Evolutionary conservation across 1,140 invertebrate genomes (phyloP).

Genomic region (Antheraea mylitta): DNA sequence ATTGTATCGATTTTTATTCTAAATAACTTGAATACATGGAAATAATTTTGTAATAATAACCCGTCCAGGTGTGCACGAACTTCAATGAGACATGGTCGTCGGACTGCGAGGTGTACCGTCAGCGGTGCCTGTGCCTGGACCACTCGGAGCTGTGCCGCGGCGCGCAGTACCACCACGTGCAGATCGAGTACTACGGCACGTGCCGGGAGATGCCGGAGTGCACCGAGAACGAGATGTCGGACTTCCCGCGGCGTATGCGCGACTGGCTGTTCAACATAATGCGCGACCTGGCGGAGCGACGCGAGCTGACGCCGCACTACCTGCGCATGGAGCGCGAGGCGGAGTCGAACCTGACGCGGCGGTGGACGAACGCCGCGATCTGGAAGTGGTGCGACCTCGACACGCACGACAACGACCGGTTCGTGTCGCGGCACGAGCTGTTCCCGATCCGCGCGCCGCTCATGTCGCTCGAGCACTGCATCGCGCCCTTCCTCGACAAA

Average conservation of each 20-base stretch:
- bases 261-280: slow-evolving; percentile 98
- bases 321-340: slow-evolving; percentile 93
- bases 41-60: background rate
- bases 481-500: slow-evolving; percentile 94
- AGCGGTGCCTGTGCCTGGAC: slow-evolving; percentile 92
- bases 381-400: slow-evolving; percentile 99
- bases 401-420: slow-evolving; percentile 90
- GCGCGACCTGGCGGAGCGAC: slow-evolving; percentile 94
- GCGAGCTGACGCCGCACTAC: slow-evolving; percentile 91
- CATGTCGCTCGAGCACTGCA: slow-evolving; percentile 95
- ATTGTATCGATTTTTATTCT: no score
- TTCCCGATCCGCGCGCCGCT: slow-evolving; percentile 96
- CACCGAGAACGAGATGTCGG: slow-evolving; percentile 89
- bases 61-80: slow-evolving; percentile 91
- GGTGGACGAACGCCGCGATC: slow-evolving; percentile 94
- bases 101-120: slow-evolving; percentile 94
- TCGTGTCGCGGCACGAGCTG: slow-evolving; percentile 94
- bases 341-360: slow-evolving; percentile 89
- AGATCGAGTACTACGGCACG: slow-evolving; percentile 95
- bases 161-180: slow-evolving; percentile 89
- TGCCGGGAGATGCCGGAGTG: slow-evolving; percentile 90
- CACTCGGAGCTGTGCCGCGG: slow-evolving; percentile 86
- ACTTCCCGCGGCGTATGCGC: slow-evolving; percentile 96
- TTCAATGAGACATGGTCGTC: slow-evolving; percentile 96
- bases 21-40: no score